Evolutionary conservation across 2,888 invertebrate genomes (phyloP).

Genomic region (Pheosia tremula): DNA sequence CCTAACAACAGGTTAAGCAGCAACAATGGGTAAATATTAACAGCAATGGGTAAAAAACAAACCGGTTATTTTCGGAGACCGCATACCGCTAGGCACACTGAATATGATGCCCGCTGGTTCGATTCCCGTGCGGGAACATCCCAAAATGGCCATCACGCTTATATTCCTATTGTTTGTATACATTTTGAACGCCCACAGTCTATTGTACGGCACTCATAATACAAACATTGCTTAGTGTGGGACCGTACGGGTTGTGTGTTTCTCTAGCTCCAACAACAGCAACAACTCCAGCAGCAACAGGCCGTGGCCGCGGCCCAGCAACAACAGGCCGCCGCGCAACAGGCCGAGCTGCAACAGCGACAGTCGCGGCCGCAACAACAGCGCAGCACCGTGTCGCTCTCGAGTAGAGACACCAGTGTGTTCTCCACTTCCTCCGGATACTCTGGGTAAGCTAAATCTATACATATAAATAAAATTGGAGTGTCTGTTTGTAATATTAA

Average conservation of each 20-base stretch:
- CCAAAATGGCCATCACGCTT: no score
- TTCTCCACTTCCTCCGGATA: slow-evolving; percentile 77
- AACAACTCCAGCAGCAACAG: slow-evolving; percentile 39
- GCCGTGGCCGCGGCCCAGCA: slow-evolving; percentile 37
- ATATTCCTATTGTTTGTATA: background rate
- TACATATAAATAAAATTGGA: no score
- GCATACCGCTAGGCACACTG: no score
- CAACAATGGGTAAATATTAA: slow-evolving; percentile 13
- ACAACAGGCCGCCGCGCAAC: slow-evolving; percentile 37
- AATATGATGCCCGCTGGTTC: no score
- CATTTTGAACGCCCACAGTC: no score
- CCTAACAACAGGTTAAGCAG: slow-evolving; percentile 35
- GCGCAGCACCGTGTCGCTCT: slow-evolving; percentile 58
- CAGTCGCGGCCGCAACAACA: slow-evolving; percentile 52
- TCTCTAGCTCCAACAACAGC: slow-evolving; percentile 15
- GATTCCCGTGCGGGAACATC: no score
- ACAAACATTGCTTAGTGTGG: no score
- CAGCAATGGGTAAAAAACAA: background rate
- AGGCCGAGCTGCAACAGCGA: slow-evolving; percentile 34
- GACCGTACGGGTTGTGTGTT: no score
- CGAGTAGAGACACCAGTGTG: slow-evolving; percentile 76
- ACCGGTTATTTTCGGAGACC: no score
- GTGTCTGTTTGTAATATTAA: no score
- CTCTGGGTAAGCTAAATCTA: slow-evolving; percentile 62
- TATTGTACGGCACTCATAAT: no score